A percentile compares a stretch with the other conserved stretches of the same genome.
These are phyloP conservation scores for Synanthedon formicaeformis DNA, from an alignment of 2,888 invertebrate genomes.

Conservation along the genomic window DNA sequence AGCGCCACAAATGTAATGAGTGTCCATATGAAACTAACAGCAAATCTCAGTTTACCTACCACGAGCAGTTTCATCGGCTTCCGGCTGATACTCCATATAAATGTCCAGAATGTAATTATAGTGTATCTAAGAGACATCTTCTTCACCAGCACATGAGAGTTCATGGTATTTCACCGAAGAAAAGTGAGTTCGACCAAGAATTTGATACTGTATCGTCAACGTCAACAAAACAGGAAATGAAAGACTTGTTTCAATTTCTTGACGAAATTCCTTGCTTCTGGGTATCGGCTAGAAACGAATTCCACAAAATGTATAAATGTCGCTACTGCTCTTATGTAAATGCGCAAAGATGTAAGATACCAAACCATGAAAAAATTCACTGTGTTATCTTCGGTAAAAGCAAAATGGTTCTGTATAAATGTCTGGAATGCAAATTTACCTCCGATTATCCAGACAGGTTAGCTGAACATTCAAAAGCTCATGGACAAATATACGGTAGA, in stretches of 20 bases:
- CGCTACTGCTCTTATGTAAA: constrained; percentile 87
- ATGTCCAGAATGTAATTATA: constrained; percentile 85
- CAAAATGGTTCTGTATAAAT: constrained; percentile 71
- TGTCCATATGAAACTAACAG: constrained; percentile 90
- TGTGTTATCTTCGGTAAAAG: constrained; percentile 57
- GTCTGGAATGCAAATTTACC: constrained; percentile 83
- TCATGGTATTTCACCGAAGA: constrained; percentile 70
- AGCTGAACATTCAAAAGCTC: constrained; percentile 80
- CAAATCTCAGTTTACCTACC: constrained; percentile 87
- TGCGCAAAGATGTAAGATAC: constrained; percentile 81
- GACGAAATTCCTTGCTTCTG: constrained; percentile 80
- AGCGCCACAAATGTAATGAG: constrained; percentile 81
- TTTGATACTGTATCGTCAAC: constrained; percentile 34
- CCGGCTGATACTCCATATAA: constrained; percentile 81
- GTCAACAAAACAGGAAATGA: constrained; percentile 23
- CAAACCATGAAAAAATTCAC: constrained; percentile 88
- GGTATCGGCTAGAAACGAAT: constrained; percentile 79
- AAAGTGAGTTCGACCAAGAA: constrained; percentile 54
- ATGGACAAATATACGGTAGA: constrained; percentile 77
- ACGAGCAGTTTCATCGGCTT: constrained; percentile 84
- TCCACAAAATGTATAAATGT: constrained; percentile 87
- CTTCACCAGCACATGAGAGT: constrained; percentile 87
- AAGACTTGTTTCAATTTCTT: constrained; percentile 27
- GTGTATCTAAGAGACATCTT: constrained; percentile 82
- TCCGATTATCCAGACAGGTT: constrained; percentile 79